A percentile compares a stretch with the other conserved stretches of the same genome.
phyloP scores from a whole-genome alignment of 2,888 invertebrate species.

The Crossocerus cetratus region DNA sequence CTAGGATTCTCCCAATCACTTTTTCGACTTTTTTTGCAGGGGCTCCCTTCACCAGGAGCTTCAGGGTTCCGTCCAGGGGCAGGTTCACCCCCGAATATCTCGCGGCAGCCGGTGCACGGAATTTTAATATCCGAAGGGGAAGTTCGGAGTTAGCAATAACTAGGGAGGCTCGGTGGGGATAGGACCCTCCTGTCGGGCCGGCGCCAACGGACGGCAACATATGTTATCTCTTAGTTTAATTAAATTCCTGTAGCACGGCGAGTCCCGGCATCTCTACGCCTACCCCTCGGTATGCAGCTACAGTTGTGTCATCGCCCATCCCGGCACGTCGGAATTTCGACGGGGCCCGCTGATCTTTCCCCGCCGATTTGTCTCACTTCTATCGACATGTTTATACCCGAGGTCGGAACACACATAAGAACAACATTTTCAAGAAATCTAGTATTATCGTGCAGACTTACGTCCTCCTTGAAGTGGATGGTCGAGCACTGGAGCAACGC shows the following conservation, averaged over 20 bases:
- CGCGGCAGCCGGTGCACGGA: constrained; percentile 67
- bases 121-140: constrained; percentile 75
- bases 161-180: constrained; percentile 58
- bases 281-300: constrained; percentile 67
- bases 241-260: constrained; percentile 79
- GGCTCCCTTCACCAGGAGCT: constrained; percentile 11
- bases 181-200: constrained; percentile 49
- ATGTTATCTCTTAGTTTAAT: constrained; percentile 81
- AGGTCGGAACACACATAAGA: background rate
- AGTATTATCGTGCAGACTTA: constrained; percentile 79
- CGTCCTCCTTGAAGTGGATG: constrained; percentile 97
- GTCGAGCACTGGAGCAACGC: constrained; percentile 97
- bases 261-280: constrained; percentile 55
- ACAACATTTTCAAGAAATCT: background rate
- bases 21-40: background rate
- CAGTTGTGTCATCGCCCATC: constrained; percentile 57
- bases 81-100: constrained; percentile 42
- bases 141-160: constrained; percentile 73
- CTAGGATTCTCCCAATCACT: background rate
- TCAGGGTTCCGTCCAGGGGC: constrained; percentile 21
- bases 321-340: constrained; percentile 45
- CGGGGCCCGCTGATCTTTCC: constrained; percentile 14
- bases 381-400: background rate
- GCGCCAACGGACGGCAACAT: constrained; percentile 71
- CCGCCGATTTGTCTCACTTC: constrained; percentile 19